Evolutionary conservation across 2,797 vertebrate species (phyloP).

Genomic region (Danio jaintianensis): DNA sequence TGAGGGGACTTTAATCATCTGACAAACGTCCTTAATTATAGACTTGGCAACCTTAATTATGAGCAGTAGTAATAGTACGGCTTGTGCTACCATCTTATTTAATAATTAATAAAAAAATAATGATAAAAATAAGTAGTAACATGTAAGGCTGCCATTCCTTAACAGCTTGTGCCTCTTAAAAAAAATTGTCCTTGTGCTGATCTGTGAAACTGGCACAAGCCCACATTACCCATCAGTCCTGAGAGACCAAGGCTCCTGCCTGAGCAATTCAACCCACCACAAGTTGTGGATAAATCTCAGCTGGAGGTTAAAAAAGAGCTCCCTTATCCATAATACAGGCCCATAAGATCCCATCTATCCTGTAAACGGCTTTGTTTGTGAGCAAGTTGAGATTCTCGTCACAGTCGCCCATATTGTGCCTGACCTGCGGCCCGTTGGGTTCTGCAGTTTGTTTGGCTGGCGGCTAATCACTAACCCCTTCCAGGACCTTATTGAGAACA

Average conservation of each 20-base stretch:
- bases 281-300: conserved; percentile 54
- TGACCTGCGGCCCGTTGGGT: conserved; percentile 25
- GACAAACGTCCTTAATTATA: not conserved
- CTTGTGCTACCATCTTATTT: not conserved
- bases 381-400: conserved; percentile 1
- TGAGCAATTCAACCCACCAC: conserved; percentile 41
- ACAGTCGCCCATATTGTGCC: not conserved
- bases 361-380: conserved; percentile 9
- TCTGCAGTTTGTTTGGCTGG: conserved; percentile 46
- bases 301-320: conserved; percentile 29
- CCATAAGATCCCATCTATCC: conserved; percentile 12
- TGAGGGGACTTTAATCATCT: not conserved
- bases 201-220: conserved; percentile 38
- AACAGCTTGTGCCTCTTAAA: conserved; percentile 6
- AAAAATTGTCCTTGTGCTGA: conserved; percentile 1
- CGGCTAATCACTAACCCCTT: conserved; percentile 35
- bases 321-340: conserved; percentile 32
- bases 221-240: conserved; percentile 51
- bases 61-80: not conserved
- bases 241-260: conserved; percentile 43
- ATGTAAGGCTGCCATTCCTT: conserved; percentile 4
- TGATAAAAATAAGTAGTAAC: not conserved
- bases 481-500: conserved; percentile 11
- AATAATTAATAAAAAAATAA: not conserved
- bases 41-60: not conserved